phyloP scores from a whole-genome alignment of 1,140 invertebrate species.

The Drosophila kurseongensis region DNA sequence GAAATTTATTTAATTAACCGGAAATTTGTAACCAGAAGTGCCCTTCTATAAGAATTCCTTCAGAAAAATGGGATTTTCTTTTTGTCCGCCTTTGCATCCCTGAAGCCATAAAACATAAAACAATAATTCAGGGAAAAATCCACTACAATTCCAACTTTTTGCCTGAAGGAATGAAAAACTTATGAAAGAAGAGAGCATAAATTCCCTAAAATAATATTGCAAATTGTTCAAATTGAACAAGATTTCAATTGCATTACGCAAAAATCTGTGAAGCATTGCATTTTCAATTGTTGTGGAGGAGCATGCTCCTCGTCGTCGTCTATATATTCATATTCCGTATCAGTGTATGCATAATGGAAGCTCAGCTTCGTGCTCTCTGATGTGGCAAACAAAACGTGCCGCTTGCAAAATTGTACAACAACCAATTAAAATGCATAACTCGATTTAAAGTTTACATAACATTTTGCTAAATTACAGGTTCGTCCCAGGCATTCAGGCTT shows the following conservation, averaged over 20 bases:
- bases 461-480: slow-evolving; percentile 82
- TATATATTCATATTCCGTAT: slow-evolving; percentile 40
- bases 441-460: slow-evolving; percentile 82
- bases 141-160: slow-evolving; percentile 1
- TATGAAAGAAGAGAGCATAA: background rate
- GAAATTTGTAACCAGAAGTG: slow-evolving; percentile 31
- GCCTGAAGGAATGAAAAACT: slow-evolving; percentile 13
- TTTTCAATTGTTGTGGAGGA: slow-evolving; percentile 46
- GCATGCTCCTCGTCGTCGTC: no score
- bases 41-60: background rate
- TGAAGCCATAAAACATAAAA: slow-evolving; percentile 1
- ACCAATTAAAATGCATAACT: slow-evolving; percentile 82
- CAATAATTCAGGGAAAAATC: slow-evolving; percentile 2
- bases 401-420: slow-evolving; percentile 80
- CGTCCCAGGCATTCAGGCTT: slow-evolving; percentile 59
- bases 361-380: slow-evolving; percentile 51
- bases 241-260: slow-evolving; percentile 72
- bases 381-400: slow-evolving; percentile 81
- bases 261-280: slow-evolving; percentile 60
- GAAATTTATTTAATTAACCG: slow-evolving; percentile 49
- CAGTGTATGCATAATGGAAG: slow-evolving; percentile 59
- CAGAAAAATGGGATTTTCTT: background rate
- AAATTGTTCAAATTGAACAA: slow-evolving; percentile 48
- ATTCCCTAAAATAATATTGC: slow-evolving; percentile 47
- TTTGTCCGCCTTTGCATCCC: background rate